Conservation (phyloP, 2,888 invertebrate species). For the Charanyca ferruginea region DNA sequence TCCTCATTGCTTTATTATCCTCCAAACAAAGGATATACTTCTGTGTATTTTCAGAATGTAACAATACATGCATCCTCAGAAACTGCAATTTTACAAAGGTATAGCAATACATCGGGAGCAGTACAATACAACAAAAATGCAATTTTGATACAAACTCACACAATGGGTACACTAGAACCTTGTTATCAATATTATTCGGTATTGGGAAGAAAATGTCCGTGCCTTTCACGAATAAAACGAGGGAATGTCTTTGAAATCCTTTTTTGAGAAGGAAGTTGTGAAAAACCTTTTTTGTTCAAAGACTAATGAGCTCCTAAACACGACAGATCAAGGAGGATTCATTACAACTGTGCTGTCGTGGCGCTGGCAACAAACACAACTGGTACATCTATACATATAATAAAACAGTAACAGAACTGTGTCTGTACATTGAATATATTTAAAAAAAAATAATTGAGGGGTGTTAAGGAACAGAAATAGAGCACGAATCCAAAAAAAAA, state of each 20-base stretch:
- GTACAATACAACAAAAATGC: constrained; percentile 65
- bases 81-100: constrained; percentile 45
- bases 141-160: constrained; percentile 64
- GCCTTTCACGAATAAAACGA: constrained; percentile 60
- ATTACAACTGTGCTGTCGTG: constrained; percentile 48
- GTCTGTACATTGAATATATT: too few species aligned
- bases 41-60: constrained; percentile 31
- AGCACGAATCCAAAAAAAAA: too few species aligned
- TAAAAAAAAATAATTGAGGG: too few species aligned
- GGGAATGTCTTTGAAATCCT: constrained; percentile 65
- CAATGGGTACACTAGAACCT: constrained; percentile 56
- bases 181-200: constrained; percentile 60
- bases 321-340: constrained; percentile 71
- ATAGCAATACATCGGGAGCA: constrained; percentile 27
- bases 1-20: constrained; percentile 22
- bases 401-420: too few species aligned
- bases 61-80: constrained; percentile 49
- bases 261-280: constrained; percentile 51
- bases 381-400: too few species aligned
- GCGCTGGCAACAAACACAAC: background rate
- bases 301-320: constrained; percentile 74
- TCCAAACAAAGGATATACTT: constrained; percentile 13
- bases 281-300: constrained; percentile 61
- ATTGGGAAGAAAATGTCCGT: constrained; percentile 49
- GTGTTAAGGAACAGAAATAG: too few species aligned